Base-by-base conservation (phyloP, 2,797 vertebrate species). In the Xenentodon cancila region DNA sequence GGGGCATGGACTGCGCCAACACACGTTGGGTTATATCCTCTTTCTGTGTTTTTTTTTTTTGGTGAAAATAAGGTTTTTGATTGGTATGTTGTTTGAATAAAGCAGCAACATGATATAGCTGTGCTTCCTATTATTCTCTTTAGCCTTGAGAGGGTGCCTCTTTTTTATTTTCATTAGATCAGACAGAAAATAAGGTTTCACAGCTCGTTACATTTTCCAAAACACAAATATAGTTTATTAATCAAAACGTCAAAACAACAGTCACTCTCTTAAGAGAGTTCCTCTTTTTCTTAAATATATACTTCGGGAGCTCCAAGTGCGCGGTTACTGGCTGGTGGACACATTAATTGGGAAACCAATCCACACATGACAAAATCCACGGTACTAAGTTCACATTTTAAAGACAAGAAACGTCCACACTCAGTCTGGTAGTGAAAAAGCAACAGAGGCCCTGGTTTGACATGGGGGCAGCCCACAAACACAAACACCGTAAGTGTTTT, bases 171-270 rank as follows among this genome's bases (percentile, higher is more conserved):
- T 59, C 47, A 61, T 74, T 30, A 59, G 46, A 74, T 71, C 42
- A 63, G 42, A 62, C 34, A 49, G 51, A 61, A 77, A 66, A 69
- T 59, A 65, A 53, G 15, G 46, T 75, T 84, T 86, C 58, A 53
- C 48, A 77, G 53, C 43, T 83, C 34, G 51, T 77, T 71, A 69
- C 21, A 62, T 76, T 56, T 60, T 51, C 51, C 16, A 25, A 76
- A 84, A 76, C 46, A 69, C 52, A 64, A 75, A 68, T 47, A 73
- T 64, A 64, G 30, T 69, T 34, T 67, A 48, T 63, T 73, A 30
- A 59, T 70, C 68, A 51, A 71, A 63, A 54, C 71, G 80, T 77
- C 75, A 83, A 76, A 85, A 80, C 66, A 78, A 59, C 49, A 52
- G 9, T 37, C 34, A 37, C 34, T 13, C 34, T 37, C 34, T 37